Conservation (phyloP, 1,140 invertebrate species). For the Bombus fervidus region DNA sequence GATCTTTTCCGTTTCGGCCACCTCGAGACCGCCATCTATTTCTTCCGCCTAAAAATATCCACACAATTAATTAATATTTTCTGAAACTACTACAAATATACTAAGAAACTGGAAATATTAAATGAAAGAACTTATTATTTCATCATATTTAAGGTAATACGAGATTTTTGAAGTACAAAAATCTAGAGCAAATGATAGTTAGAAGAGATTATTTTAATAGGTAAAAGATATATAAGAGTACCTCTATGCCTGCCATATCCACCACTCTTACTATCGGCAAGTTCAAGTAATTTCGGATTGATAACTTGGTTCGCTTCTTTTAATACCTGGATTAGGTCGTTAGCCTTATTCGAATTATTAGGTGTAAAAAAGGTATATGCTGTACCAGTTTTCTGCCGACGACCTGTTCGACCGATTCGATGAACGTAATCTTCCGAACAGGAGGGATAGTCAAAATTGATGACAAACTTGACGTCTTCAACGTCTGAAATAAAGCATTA, state of each 20-base stretch:
- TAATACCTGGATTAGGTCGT: constrained; percentile 95
- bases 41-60: constrained; percentile 72
- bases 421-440: constrained; percentile 99
- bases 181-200: neutral
- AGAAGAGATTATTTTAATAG: too few relatives aligned
- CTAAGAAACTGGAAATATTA: neutral
- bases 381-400: constrained; percentile 97
- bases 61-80: neutral
- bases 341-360: constrained; percentile 95
- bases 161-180: too few relatives aligned
- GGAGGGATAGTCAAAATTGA: constrained; percentile 99
- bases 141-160: too few relatives aligned
- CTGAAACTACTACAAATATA: neutral
- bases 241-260: constrained; percentile 78
- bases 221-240: constrained; percentile 26
- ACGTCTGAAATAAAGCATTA: constrained; percentile 91
- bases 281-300: constrained; percentile 87
- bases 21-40: constrained; percentile 78
- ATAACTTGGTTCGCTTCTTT: constrained; percentile 97
- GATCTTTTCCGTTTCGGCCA: constrained; percentile 74
- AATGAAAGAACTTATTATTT: neutral
- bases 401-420: constrained; percentile 98
- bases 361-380: constrained; percentile 99
- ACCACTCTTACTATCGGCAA: constrained; percentile 82
- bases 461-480: constrained; percentile 99